phyloP scores from a whole-genome alignment of 2,888 invertebrate genomes.

The Ernsta delagoae region DNA sequence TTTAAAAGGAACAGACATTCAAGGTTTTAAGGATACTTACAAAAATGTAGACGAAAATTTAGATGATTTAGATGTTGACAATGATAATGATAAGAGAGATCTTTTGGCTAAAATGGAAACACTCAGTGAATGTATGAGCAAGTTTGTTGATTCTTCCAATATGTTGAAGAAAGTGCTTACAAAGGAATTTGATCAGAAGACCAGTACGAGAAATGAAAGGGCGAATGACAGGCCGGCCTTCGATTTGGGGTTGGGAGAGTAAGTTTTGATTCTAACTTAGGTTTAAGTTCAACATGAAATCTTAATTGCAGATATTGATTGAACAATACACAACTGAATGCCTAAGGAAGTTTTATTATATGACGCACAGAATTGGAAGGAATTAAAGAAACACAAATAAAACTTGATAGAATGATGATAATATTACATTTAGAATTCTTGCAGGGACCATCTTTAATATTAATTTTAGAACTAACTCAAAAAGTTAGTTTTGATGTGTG shows the following conservation, averaged over 20 bases:
- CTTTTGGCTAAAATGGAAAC: conserved; percentile 68
- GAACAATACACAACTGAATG: too few relatives aligned
- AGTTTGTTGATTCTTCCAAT: conserved; percentile 72
- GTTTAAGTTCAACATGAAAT: not conserved
- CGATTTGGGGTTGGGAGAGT: conserved; percentile 66
- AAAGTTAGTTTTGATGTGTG: too few relatives aligned
- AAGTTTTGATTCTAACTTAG: not conserved
- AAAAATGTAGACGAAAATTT: conserved; percentile 54
- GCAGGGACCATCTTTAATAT: too few relatives aligned
- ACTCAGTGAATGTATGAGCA: conserved; percentile 72
- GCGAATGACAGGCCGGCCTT: conserved; percentile 55
- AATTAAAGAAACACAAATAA: too few relatives aligned
- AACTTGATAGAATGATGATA: too few relatives aligned
- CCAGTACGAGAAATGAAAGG: conserved; percentile 48
- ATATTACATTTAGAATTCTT: too few relatives aligned
- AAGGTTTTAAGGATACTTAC: conserved; percentile 49
- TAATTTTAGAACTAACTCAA: too few relatives aligned
- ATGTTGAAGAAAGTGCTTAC: conserved; percentile 66
- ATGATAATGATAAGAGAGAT: conserved; percentile 47
- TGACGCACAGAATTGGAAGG: too few relatives aligned
- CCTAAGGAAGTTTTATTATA: too few relatives aligned
- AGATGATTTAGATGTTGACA: conserved; percentile 49
- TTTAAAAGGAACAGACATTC: conserved; percentile 57
- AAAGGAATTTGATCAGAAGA: conserved; percentile 62
- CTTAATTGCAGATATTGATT: too few relatives aligned